Conservation (phyloP, 2,888 invertebrate genomes). For the Lacanobia oleracea region DNA sequence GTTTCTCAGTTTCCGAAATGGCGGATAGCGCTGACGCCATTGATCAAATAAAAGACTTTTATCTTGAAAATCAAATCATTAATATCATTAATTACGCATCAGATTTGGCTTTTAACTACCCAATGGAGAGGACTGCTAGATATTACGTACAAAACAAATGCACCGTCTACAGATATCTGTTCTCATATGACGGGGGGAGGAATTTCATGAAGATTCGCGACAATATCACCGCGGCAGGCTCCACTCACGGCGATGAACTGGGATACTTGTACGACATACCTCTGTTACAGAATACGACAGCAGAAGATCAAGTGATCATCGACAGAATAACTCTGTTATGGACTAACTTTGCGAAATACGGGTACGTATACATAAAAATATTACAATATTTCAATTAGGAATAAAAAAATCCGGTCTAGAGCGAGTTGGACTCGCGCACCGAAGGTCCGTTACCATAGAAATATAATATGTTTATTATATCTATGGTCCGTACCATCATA, state of each 20-base stretch:
- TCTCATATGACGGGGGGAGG: slow-evolving; percentile 34
- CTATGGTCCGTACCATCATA: no score
- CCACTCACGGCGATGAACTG: slow-evolving; percentile 46
- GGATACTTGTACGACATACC: slow-evolving; percentile 35
- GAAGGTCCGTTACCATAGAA: no score
- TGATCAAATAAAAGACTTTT: slow-evolving; percentile 18
- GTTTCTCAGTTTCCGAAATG: slow-evolving; percentile 22
- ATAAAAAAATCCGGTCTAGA: no score
- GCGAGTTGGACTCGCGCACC: no score
- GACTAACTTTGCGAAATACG: slow-evolving; percentile 54
- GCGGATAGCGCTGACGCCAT: not conserved
- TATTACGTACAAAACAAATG: slow-evolving; percentile 29
- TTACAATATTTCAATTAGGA: no score
- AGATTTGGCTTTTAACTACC: slow-evolving; percentile 35
- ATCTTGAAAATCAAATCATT: slow-evolving; percentile 9
- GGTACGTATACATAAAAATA: slow-evolving; percentile 22
- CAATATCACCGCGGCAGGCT: slow-evolving; percentile 8
- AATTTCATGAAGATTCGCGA: slow-evolving; percentile 25
- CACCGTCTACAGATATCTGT: slow-evolving; percentile 39
- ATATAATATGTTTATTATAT: no score
- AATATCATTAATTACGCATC: slow-evolving; percentile 27
- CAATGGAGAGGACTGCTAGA: slow-evolving; percentile 12
- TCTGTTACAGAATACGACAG: not conserved
- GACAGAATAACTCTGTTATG: slow-evolving; percentile 33
- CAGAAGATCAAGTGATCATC: slow-evolving; percentile 29